Evolutionary conservation across 2,113 vertebrate species (phyloP).

Genomic region (Caranx melampygus): DNA sequence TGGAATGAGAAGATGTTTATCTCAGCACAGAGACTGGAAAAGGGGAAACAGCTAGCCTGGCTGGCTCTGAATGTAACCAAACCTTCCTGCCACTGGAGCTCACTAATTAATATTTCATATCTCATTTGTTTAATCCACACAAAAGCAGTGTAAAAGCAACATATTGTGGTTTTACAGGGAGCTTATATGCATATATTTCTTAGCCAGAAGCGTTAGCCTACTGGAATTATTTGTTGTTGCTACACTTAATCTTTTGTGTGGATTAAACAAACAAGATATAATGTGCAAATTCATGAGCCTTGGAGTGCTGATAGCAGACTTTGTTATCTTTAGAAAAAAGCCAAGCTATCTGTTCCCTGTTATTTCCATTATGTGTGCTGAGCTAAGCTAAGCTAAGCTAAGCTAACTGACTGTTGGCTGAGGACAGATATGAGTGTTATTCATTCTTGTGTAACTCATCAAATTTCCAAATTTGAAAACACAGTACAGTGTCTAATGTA

Average conservation of each 20-base stretch:
- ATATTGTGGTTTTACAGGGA: neutral
- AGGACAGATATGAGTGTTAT: neutral
- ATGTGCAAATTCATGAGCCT: neutral
- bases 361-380: neutral
- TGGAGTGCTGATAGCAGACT: neutral
- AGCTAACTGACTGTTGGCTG: neutral
- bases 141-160: neutral
- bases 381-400: constrained; percentile 8
- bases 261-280: constrained; percentile 1
- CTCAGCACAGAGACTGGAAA: neutral
- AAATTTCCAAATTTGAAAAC: neutral
- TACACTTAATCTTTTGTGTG: neutral
- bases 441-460: neutral
- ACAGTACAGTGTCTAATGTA: neutral
- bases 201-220: neutral
- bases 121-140: neutral
- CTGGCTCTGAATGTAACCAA: neutral
- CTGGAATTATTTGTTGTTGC: neutral
- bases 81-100: neutral
- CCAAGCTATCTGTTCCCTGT: neutral
- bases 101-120: neutral
- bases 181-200: neutral
- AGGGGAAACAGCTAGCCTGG: neutral
- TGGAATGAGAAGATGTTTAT: constrained; percentile 1
- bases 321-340: neutral